A percentile compares a stretch with the other conserved stretches of the same genome.
Conservation (phyloP, 2,888 invertebrate species). For the Cryptus armator region DNA sequence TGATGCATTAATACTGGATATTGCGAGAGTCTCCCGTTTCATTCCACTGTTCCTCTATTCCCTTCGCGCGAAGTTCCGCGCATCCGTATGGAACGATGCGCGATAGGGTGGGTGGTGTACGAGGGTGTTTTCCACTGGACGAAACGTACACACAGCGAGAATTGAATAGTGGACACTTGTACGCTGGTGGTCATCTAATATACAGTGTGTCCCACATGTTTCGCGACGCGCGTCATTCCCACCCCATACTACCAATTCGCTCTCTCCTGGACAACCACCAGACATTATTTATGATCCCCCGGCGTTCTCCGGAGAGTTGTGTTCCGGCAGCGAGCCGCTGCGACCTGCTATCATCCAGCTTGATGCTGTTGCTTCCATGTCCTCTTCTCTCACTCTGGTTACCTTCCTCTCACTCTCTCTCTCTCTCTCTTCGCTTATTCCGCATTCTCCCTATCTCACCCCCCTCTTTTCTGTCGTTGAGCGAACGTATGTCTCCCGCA, state of each 20-base stretch:
- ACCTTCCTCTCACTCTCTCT: conserved; percentile 26
- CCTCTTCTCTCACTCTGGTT: conserved; percentile 56
- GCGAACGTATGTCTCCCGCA: conserved; percentile 23
- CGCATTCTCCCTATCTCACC: conserved; percentile 6
- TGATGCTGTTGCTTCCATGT: conserved; percentile 57
- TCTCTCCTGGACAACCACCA: conserved; percentile 48
- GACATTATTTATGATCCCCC: conserved; percentile 70
- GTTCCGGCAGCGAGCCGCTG: conserved; percentile 58
- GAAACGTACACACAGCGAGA: conserved; percentile 70
- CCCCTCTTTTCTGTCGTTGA: conserved; percentile 2
- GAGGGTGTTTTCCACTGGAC: conserved; percentile 10
- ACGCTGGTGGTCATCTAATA: conserved; percentile 64
- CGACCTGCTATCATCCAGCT: conserved; percentile 62
- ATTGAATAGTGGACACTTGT: conserved; percentile 76
- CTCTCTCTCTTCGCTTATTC: conserved; percentile 63
- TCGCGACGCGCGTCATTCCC: conserved; percentile 73
- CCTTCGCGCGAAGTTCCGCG: conserved; percentile 19
- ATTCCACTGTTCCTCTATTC: conserved; percentile 28
- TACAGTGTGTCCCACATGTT: conserved; percentile 76
- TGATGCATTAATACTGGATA: conserved; percentile 55
- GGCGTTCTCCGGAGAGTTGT: conserved; percentile 57
- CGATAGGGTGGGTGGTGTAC: not conserved
- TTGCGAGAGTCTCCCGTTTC: conserved; percentile 36
- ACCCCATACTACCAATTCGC: conserved; percentile 49
- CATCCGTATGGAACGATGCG: conserved; percentile 22